Conservation (phyloP, 1,140 invertebrate genomes). For the Lepidostoma basale region DNA sequence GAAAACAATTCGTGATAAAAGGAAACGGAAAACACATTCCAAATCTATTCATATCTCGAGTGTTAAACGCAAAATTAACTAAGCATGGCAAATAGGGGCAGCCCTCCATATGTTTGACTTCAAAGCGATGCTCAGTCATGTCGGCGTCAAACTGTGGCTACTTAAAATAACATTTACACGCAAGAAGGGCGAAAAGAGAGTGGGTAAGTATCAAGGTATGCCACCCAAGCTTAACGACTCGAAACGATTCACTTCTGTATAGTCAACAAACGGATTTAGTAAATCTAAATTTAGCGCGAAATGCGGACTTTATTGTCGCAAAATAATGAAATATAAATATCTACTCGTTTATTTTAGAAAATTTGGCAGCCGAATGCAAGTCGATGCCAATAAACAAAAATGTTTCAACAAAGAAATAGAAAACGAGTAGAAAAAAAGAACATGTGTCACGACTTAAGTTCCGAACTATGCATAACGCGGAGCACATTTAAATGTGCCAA, state of each 20-base stretch:
- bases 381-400: slow-evolving; percentile 9
- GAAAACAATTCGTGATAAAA: no score
- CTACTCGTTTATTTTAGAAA: background rate
- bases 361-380: background rate
- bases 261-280: background rate
- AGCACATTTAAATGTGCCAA: slow-evolving; percentile 28
- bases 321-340: background rate
- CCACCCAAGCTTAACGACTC: background rate
- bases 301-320: background rate
- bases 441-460: slow-evolving; percentile 31
- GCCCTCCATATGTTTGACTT: background rate
- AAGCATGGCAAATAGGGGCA: slow-evolving; percentile 1
- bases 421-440: slow-evolving; percentile 20
- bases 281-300: background rate
- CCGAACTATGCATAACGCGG: background rate
- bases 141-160: slow-evolving; percentile 20
- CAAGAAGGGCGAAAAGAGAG: background rate
- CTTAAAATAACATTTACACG: slow-evolving; percentile 23
- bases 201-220: background rate
- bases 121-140: slow-evolving; percentile 7
- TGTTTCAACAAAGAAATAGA: slow-evolving; percentile 30
- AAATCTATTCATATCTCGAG: background rate
- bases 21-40: background rate
- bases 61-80: slow-evolving; percentile 19
- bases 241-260: background rate